Percentiles rank a stretch among this genome's conserved stretches.
Evolutionary conservation across 1,140 invertebrate species (phyloP).

Genomic region (Trachymyrmex septentrionalis): DNA sequence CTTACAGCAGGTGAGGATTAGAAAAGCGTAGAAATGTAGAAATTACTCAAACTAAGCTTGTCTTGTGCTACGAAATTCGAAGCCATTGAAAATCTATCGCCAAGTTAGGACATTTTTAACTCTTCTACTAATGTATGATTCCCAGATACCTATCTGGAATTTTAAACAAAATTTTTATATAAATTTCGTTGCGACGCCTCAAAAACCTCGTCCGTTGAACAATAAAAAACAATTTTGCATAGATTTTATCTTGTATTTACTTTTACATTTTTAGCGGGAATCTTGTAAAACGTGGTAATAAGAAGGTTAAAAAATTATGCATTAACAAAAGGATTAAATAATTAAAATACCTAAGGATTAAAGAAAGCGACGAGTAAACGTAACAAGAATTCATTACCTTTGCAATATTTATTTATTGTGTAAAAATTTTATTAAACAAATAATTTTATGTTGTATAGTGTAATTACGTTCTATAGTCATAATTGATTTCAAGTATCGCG

Average conservation of each 20-base stretch:
- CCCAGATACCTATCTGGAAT: too few relatives aligned
- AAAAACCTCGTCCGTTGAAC: too few relatives aligned
- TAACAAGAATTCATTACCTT: background rate
- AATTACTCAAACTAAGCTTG: background rate
- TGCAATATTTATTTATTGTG: background rate
- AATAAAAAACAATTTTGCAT: too few relatives aligned
- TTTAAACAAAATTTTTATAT: too few relatives aligned
- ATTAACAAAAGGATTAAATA: background rate
- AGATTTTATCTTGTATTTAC: too few relatives aligned
- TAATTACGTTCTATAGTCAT: background rate
- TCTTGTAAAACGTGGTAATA: too few relatives aligned
- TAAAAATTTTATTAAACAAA: background rate
- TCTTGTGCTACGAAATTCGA: background rate
- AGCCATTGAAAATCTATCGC: background rate
- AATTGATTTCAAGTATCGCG: constrained; percentile 16
- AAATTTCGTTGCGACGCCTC: too few relatives aligned
- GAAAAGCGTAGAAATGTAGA: background rate
- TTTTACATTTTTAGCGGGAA: too few relatives aligned
- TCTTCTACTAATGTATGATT: too few relatives aligned
- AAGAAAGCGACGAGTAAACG: background rate
- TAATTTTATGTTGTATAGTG: background rate
- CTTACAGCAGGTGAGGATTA: background rate
- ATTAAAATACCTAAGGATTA: background rate
- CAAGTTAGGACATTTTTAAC: background rate
- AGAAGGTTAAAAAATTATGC: too few relatives aligned